Evolutionary conservation across 1,140 invertebrate genomes (phyloP), one percentile per base, ranked within the genome.

Genomic region (Megalonaias nervosa): DNA sequence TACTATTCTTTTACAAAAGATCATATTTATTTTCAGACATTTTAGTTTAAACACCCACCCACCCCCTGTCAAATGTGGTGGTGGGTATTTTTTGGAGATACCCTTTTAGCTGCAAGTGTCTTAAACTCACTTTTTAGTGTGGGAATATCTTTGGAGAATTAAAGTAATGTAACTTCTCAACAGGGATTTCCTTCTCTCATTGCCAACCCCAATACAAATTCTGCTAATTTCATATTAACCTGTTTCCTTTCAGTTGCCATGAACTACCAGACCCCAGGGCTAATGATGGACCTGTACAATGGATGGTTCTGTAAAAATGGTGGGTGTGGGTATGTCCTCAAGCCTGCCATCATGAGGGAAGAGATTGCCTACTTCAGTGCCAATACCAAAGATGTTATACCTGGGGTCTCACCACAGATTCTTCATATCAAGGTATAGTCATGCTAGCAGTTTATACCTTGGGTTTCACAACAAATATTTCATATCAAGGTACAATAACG

Each of bases 241-340:
- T 62, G 56, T 56, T 56, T 61, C 48, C 4, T 73, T 78, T 55
- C 66, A 81, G 79, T 81, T 21, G 79, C 74, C 15, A 62, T 81
- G 75, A 81, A 81, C 66, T 77, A 81, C 71, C 75, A 77, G 85
- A 93, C 93, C 9, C 87, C 89, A 31, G 92, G 92, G 66, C 86
- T 92, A 31, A 88, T 92, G 77, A 93, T 92, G 87, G 92, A 93
- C 81, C 86, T 93, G 38, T 92, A 94, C 84, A 89, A 92, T 81
- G 93, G 93, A 0, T 91, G 91, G 80, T 95, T 95, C 86, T 75
- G 85, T 6, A 91, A 92, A 57, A 95, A 95, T 88, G 94, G 94
- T 60, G 89, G 86, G 19, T 94, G 94, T 90, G 94, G 94, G 9
- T 95, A 93, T 87, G 92, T 94, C 1, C 85, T 95, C 15, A 95